Base-by-base conservation (phyloP, 2,113 vertebrate genomes). In the Spilogale gracilis region DNA sequence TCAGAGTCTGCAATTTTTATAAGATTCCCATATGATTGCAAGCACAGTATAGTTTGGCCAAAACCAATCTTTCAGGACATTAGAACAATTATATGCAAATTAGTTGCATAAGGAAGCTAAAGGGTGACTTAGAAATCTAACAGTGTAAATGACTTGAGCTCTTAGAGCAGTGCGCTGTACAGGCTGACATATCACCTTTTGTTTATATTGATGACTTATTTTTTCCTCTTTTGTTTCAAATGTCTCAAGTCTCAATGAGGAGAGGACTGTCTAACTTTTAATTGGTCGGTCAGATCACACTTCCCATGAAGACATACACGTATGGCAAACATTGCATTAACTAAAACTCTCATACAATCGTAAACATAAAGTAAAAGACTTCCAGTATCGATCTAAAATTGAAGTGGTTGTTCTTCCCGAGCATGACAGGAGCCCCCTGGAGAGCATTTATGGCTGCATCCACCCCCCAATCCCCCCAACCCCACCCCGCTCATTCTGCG, bases 221-320 rank as follows among this genome's bases (percentile, higher is more conserved):
- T 85, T 94, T 93, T 74, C 65, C 65, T 69, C 65, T 69, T 56
- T 27, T 45, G 7, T 87, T 84, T 84, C 30, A 78, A 63, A 65
- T 0, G 0, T 83, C 25, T 90, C 9, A 43, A 43, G 21, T 81
- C 3, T 48, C 65, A 6, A 7, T 52, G 2, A 3, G 25, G 21
- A 86, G 76, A 82, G 18, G n/a, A 45, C 11, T 76, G 6, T 43
- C 61, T 50, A 32, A 71, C 23, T 90, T 83, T 90, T 48, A 79
- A 65, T 13, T 65, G 84, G n/a, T 43, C 11, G 60, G 23, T 43
- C 11, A 82, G 27, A 65, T 48, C 73, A 23, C 6, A 18, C 25
- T 38, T 78, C 4, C 50, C 25, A 43, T 5, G 30, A 82, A 86
- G 82, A 93, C 18, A 45, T 0, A 17, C 32, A 30, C 8, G 20